Evolutionary conservation across 2,113 vertebrate genomes (phyloP).

Genomic region (Chlorodrepanis virens): DNA sequence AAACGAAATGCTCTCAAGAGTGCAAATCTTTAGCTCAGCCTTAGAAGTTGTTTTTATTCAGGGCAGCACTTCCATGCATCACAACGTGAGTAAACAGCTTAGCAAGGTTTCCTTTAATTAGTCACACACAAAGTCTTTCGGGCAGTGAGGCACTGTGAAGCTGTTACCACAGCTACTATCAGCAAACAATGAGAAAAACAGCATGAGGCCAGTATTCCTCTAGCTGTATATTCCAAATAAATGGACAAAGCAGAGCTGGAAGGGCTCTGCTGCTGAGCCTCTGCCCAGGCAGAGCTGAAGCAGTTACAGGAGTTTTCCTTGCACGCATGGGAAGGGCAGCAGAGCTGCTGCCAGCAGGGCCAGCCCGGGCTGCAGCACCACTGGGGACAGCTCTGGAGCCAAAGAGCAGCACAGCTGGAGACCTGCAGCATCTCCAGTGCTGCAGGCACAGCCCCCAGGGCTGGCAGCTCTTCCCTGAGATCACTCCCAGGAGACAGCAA

Average conservation of each 20-base stretch:
- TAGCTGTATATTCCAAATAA: background rate
- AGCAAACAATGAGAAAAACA: background rate
- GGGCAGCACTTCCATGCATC: background rate
- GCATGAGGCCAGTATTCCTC: background rate
- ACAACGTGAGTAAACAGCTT: background rate
- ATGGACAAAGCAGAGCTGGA: background rate
- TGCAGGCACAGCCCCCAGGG: background rate
- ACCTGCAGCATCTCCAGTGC: background rate
- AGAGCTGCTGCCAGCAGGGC: background rate
- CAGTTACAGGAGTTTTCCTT: background rate
- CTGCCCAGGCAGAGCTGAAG: background rate
- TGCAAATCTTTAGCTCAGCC: background rate
- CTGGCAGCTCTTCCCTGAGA: background rate
- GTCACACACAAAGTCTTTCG: background rate
- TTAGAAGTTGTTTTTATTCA: background rate
- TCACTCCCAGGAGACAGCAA: background rate
- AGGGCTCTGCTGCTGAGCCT: background rate
- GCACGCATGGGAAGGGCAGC: rapidly evolving
- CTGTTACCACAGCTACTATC: slow-evolving; percentile 13
- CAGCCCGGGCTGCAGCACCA: background rate
- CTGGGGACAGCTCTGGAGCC: background rate
- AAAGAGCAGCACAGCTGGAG: background rate
- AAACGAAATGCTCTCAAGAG: background rate
- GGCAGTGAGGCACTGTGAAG: background rate
- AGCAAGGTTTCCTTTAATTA: background rate